Evolutionary conservation across 2,888 invertebrate genomes (phyloP).

Genomic region (Hedya salicella): DNA sequence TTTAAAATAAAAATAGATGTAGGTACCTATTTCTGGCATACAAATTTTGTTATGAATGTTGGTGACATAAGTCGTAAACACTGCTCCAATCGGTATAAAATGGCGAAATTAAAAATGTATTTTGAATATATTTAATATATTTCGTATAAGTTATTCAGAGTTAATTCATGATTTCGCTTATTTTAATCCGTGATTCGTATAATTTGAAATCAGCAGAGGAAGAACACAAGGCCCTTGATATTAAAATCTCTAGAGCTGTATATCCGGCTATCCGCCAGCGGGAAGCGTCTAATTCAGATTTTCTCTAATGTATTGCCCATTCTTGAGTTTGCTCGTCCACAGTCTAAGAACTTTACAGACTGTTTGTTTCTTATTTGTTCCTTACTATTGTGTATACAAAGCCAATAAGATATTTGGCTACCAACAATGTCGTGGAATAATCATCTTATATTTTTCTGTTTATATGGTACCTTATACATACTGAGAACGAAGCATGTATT

Average conservation of each 20-base stretch:
- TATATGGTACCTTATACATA: not conserved
- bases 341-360: conserved; percentile 26
- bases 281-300: conserved; percentile 41
- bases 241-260: conserved; percentile 34
- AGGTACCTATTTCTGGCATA: not conserved
- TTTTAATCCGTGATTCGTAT: conserved; percentile 22
- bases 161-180: conserved; percentile 23
- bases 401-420: not conserved
- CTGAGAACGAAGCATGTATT: too few species aligned
- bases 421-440: not conserved
- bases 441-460: not conserved
- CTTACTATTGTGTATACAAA: conserved; percentile 1
- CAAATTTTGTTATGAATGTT: conserved; percentile 6
- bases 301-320: conserved; percentile 17
- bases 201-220: conserved; percentile 32
- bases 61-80: conserved; percentile 17
- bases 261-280: conserved; percentile 44
- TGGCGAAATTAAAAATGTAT: conserved; percentile 6
- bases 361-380: not conserved
- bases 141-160: conserved; percentile 11
- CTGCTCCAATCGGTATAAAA: conserved; percentile 15
- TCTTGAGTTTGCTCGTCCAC: conserved; percentile 2
- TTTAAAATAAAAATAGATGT: too few species aligned
- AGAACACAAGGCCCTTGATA: conserved; percentile 42
- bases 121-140: conserved; percentile 10